Percentiles rank a stretch among this genome's conserved stretches.
These are phyloP conservation scores for Chymomyza costata DNA, from an alignment of 1,140 invertebrate species.

Conservation along the genomic window DNA sequence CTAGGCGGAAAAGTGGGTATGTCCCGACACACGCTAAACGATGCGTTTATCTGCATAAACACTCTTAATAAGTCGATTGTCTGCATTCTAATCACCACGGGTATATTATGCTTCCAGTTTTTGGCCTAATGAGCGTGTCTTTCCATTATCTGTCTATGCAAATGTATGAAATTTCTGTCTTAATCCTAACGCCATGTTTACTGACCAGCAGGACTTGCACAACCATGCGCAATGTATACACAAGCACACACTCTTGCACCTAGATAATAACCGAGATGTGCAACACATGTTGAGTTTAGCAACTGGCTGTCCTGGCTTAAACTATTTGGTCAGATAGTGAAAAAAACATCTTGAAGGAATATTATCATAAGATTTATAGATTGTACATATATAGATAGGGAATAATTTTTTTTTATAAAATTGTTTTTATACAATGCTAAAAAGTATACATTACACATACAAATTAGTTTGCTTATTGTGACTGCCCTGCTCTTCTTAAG, in stretches of 20 bases:
- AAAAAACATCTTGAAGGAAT: background rate
- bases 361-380: background rate
- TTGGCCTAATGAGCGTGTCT: conserved; percentile 40
- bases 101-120: conserved; percentile 1
- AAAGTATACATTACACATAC: no score
- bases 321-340: conserved; percentile 47
- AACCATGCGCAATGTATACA: conserved; percentile 34
- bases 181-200: conserved; percentile 54
- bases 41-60: conserved; percentile 72
- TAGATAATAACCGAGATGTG: conserved; percentile 2
- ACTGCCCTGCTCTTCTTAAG: no score
- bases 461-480: no score
- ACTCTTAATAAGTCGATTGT: conserved; percentile 73
- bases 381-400: background rate
- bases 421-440: no score
- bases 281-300: conserved; percentile 31
- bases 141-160: conserved; percentile 35
- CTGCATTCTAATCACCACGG: conserved; percentile 37
- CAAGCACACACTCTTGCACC: conserved; percentile 4
- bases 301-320: conserved; percentile 28
- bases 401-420: no score
- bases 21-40: conserved; percentile 71
- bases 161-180: conserved; percentile 50
- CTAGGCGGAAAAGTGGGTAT: conserved; percentile 67
- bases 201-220: conserved; percentile 38